Conservation (phyloP, 2,888 invertebrate genomes). For the Drosophila nr. perissopoda region DNA sequence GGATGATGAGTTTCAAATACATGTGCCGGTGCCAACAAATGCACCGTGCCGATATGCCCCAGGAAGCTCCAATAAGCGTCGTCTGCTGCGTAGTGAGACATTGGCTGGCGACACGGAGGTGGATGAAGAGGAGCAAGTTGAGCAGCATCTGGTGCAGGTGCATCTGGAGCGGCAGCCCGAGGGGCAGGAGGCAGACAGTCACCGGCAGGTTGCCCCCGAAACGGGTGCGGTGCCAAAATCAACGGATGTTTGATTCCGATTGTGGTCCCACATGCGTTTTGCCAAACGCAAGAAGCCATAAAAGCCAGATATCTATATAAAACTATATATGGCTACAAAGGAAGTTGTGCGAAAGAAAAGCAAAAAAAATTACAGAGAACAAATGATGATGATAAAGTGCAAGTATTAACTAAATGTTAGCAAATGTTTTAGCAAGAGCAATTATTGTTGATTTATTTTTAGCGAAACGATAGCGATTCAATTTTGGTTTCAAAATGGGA, state of each 20-base stretch:
- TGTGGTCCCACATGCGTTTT: slow-evolving; percentile 71
- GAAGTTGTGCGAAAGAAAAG: not conserved
- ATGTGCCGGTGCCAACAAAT: slow-evolving; percentile 59
- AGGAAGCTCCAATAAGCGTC: slow-evolving; percentile 58
- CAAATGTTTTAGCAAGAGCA: not conserved
- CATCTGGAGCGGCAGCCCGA: slow-evolving; percentile 35
- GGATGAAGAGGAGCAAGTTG: slow-evolving; percentile 51
- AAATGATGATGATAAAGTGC: slow-evolving; percentile 1
- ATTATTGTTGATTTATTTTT: slow-evolving; percentile 23
- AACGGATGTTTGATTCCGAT: slow-evolving; percentile 73
- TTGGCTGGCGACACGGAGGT: slow-evolving; percentile 77
- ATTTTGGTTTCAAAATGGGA: slow-evolving; percentile 65
- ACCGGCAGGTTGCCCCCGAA: slow-evolving; percentile 27
- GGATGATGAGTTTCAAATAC: slow-evolving; percentile 76
- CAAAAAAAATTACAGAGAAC: not conserved
- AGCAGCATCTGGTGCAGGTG: slow-evolving; percentile 62
- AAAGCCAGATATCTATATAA: not conserved
- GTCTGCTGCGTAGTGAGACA: slow-evolving; percentile 82
- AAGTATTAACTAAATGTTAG: slow-evolving; percentile 19
- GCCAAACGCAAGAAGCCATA: slow-evolving; percentile 67
- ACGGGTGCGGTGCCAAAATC: slow-evolving; percentile 58
- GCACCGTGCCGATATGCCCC: slow-evolving; percentile 5
- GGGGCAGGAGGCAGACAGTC: not conserved
- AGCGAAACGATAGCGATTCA: slow-evolving; percentile 47
- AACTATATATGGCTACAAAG: not conserved